Evolutionary conservation across 2,888 invertebrate genomes (phyloP).

Genomic region (Drosophila basisetae): DNA sequence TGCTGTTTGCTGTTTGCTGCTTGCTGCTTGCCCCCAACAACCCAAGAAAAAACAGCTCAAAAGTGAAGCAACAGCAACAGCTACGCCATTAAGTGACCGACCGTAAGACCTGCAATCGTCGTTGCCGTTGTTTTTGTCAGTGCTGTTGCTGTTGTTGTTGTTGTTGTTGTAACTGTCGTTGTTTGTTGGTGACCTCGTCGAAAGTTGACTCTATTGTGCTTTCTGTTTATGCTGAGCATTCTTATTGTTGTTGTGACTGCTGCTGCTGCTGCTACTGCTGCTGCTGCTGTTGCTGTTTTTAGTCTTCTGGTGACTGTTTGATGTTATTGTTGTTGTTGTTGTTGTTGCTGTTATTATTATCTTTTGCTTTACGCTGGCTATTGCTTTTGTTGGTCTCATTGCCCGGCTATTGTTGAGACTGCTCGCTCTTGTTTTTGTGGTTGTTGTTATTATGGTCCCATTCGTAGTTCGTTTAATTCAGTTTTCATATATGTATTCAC

Average conservation of each 20-base stretch:
- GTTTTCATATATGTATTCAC: slow-evolving; percentile 70
- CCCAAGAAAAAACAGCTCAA: slow-evolving; percentile 52
- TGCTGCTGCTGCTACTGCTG: slow-evolving; percentile 36
- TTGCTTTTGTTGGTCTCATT: slow-evolving; percentile 64
- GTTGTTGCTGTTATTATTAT: slow-evolving; percentile 66
- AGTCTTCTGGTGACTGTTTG: slow-evolving; percentile 44
- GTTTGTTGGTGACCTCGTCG: slow-evolving; percentile 70
- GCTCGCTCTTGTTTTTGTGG: slow-evolving; percentile 47
- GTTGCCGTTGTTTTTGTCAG: slow-evolving; percentile 34
- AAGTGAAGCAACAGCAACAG: slow-evolving; percentile 65
- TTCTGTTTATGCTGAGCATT: slow-evolving; percentile 74
- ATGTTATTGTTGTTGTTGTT: slow-evolving; percentile 31
- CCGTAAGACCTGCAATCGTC: slow-evolving; percentile 75
- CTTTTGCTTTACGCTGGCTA: slow-evolving; percentile 68
- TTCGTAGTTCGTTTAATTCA: slow-evolving; percentile 80
- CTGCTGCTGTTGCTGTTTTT: slow-evolving; percentile 42
- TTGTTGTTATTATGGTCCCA: slow-evolving; percentile 60
- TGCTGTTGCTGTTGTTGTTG: slow-evolving; percentile 26
- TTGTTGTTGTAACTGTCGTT: slow-evolving; percentile 20
- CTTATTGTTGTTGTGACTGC: slow-evolving; percentile 54
- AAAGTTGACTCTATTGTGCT: slow-evolving; percentile 78
- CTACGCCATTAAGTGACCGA: slow-evolving; percentile 75
- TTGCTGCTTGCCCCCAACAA: slow-evolving; percentile 21
- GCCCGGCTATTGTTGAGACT: slow-evolving; percentile 52
- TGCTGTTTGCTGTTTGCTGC: slow-evolving; percentile 9